Base-by-base conservation (phyloP, 30 jellyfish, hydroid and myxozoan species). In the Hydractinia echinata region DNA sequence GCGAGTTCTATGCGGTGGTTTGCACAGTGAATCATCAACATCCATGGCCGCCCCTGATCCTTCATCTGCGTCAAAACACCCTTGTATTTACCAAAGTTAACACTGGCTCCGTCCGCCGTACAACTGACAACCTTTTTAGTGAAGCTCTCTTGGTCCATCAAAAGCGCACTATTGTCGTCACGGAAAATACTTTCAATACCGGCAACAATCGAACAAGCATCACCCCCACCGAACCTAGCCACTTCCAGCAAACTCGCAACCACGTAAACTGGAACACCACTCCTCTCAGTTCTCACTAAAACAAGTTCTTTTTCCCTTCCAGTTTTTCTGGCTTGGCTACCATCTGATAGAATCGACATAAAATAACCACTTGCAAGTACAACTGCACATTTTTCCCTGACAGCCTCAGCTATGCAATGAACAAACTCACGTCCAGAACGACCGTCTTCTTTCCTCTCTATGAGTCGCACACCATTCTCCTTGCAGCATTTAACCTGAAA, bases 321-420 rank as follows among this genome's bases (percentile, higher is more conserved):
- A 30, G 44, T 30, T 30, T 30, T 30, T 30, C 44, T 30, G 44
- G 44, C 44, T 30, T 30, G 44, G 44, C 44, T 30, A 30, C 44
- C 44, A 30, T 30, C 44, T 30, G 44, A 30, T 30, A 21, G 49
- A 11, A 10, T 14, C 44, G 44, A 19, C 79, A n/a, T 1, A 19
- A 68, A 14, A n/a, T 19, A 76, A 79, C 13, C 54, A 77, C 85
- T 53, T 76, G 81, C 58, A 76, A 11, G 85, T 76, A 10, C 79
- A 79, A 76, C 39, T 76, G 30, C 85, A 50, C 83, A 55, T 79
- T 50, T 55, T 67, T 62, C 87, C 11, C 18, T n/a, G 18, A 62
- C 87, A 55, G 85, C 87, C 83, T 79, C 83, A 19, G 87, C n/a
- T 44, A 79, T 79, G 66, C 87, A 79, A 53, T 79, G 85, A 62